phyloP scores from a whole-genome alignment of 1,140 invertebrate species.

The Galleria mellonella region DNA sequence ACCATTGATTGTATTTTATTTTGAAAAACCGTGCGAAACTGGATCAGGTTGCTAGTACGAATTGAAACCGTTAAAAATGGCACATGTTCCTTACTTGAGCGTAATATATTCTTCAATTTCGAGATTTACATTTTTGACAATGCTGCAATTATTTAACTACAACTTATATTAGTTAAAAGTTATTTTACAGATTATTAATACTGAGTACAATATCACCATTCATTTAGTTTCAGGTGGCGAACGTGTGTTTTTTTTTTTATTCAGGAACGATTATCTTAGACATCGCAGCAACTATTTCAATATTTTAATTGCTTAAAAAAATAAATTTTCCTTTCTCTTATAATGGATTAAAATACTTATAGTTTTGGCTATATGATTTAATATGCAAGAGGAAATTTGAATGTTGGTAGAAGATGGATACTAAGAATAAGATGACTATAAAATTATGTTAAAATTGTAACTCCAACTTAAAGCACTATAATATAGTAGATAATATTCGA shows the following conservation, averaged over 20 bases:
- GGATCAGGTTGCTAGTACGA: no score
- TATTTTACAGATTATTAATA: slow-evolving; percentile 38
- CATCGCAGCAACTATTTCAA: slow-evolving; percentile 6
- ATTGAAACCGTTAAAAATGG: neutral
- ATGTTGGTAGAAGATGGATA: no score
- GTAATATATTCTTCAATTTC: neutral
- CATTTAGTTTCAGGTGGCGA: slow-evolving; percentile 13
- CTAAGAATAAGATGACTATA: no score
- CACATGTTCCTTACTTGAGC: neutral
- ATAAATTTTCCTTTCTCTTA: neutral
- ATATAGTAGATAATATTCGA: neutral
- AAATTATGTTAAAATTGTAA: no score
- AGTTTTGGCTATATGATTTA: no score
- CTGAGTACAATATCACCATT: slow-evolving; percentile 32
- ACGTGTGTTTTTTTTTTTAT: slow-evolving; percentile 16
- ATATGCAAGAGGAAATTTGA: no score
- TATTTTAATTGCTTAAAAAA: neutral
- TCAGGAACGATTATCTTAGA: slow-evolving; percentile 12
- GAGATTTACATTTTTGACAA: no score
- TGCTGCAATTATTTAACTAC: slow-evolving; percentile 5
- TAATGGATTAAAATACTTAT: no score
- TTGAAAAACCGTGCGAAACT: no score
- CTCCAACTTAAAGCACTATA: no score
- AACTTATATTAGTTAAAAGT: slow-evolving; percentile 19
- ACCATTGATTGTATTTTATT: no score